These are phyloP conservation scores for Porites rus DNA, from an alignment of 92 coral and sea anemone species.

Conservation along the genomic window DNA sequence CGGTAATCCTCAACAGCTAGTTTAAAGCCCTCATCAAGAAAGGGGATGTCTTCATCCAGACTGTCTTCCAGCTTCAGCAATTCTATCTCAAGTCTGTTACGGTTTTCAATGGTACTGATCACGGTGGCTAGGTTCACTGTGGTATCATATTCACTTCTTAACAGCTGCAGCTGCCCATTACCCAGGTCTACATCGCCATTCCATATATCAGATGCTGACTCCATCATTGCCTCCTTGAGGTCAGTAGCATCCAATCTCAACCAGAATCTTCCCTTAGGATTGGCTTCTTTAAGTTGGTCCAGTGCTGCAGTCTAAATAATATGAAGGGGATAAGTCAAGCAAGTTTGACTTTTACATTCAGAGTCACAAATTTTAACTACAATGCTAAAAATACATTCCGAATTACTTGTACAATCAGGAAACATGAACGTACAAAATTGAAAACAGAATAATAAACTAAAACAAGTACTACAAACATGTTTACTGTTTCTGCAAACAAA, in stretches of 20 bases:
- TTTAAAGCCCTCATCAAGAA: background rate
- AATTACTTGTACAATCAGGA: too few relatives aligned
- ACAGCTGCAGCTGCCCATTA: constrained; percentile 25
- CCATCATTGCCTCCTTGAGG: constrained; percentile 33
- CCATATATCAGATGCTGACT: constrained; percentile 35
- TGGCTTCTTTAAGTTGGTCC: background rate
- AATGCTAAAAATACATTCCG: too few relatives aligned
- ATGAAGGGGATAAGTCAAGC: background rate
- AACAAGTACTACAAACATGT: too few relatives aligned
- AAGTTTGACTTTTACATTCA: too few relatives aligned
- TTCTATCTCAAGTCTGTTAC: background rate
- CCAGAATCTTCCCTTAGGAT: constrained; percentile 40
- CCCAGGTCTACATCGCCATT: constrained; percentile 38
- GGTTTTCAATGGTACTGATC: background rate
- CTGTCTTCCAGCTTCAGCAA: background rate
- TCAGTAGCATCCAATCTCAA: constrained; percentile 34
- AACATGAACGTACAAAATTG: too few relatives aligned
- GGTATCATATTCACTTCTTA: constrained; percentile 46
- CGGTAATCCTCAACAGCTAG: background rate
- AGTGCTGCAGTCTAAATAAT: background rate
- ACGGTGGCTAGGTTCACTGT: background rate
- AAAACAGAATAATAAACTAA: too few relatives aligned
- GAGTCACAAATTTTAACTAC: too few relatives aligned
- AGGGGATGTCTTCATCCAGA: background rate
- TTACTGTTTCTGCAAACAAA: too few relatives aligned